These are phyloP conservation scores for Trichopoda pennipes DNA, from an alignment of 2,888 invertebrate species.

Conservation along the genomic window DNA sequence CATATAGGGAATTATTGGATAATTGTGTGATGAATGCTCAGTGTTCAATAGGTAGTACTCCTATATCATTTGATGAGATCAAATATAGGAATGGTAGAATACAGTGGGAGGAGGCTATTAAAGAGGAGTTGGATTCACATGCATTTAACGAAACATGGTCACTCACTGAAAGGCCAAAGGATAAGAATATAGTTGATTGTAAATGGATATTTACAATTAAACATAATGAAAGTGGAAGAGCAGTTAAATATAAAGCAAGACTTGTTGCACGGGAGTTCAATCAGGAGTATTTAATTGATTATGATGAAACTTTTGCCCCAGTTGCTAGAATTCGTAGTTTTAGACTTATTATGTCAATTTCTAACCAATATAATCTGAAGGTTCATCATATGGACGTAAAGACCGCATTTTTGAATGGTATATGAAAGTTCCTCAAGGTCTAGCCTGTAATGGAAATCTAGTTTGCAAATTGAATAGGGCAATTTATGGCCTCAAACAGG, in stretches of 20 bases:
- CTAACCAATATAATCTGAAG: slow-evolving; percentile 55
- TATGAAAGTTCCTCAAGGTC: slow-evolving; percentile 59
- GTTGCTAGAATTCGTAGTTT: neutral
- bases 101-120: slow-evolving; percentile 62
- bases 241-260: no score
- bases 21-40: no score
- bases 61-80: slow-evolving; percentile 65
- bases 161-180: no score
- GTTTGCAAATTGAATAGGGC: slow-evolving; percentile 63
- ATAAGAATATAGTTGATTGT: slow-evolving; percentile 7
- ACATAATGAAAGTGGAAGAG: neutral
- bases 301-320: no score
- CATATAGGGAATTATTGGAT: no score
- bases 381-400: slow-evolving; percentile 65
- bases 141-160: no score
- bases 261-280: no score
- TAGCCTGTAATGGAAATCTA: slow-evolving; percentile 20
- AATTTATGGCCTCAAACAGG: slow-evolving; percentile 65
- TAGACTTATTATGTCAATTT: slow-evolving; percentile 56
- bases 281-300: no score
- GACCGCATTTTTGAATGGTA: slow-evolving; percentile 62
- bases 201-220: slow-evolving; percentile 34
- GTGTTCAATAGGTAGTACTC: slow-evolving; percentile 31
- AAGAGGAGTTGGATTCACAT: slow-evolving; percentile 35
- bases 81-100: slow-evolving; percentile 56